These are phyloP conservation scores for Tachina lurida DNA, from an alignment of 2,888 invertebrate species.

Conservation along the genomic window DNA sequence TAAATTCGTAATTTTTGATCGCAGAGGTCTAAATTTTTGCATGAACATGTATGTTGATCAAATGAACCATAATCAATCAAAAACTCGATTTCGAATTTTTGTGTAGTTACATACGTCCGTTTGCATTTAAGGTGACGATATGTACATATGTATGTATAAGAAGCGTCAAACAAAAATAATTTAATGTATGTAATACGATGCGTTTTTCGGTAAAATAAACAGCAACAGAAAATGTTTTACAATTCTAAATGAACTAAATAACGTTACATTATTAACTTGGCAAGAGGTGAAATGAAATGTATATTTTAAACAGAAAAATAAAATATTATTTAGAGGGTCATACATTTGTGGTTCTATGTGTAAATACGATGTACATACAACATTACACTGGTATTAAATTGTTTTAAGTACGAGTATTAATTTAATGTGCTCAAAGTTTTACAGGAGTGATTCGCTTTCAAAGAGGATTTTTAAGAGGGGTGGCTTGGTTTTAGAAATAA, in stretches of 20 bases:
- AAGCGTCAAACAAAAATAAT: constrained; percentile 46
- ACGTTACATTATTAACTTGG: constrained; percentile 68
- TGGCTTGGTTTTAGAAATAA: constrained; percentile 15
- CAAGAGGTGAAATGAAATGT: constrained; percentile 62
- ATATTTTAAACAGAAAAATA: constrained; percentile 56
- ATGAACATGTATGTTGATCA: no score
- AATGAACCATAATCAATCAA: no score
- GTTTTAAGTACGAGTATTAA: neutral
- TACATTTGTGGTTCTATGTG: constrained; percentile 39
- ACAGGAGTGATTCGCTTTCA: constrained; percentile 42
- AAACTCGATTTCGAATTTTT: no score
- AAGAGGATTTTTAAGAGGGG: constrained; percentile 19
- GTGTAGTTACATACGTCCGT: no score
- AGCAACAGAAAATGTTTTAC: constrained; percentile 5
- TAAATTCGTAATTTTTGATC: no score
- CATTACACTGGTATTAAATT: constrained; percentile 8
- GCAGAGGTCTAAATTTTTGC: no score
- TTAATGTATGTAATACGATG: constrained; percentile 60
- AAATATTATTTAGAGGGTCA: constrained; percentile 63
- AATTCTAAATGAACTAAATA: constrained; percentile 62
- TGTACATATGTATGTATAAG: neutral
- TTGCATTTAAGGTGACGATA: no score
- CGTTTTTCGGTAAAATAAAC: constrained; percentile 57
- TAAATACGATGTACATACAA: neutral
- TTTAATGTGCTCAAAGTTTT: constrained; percentile 24